Evolutionary conservation across 2,797 vertebrate species (phyloP).

Genomic region (Rhynchonycteris naso): DNA sequence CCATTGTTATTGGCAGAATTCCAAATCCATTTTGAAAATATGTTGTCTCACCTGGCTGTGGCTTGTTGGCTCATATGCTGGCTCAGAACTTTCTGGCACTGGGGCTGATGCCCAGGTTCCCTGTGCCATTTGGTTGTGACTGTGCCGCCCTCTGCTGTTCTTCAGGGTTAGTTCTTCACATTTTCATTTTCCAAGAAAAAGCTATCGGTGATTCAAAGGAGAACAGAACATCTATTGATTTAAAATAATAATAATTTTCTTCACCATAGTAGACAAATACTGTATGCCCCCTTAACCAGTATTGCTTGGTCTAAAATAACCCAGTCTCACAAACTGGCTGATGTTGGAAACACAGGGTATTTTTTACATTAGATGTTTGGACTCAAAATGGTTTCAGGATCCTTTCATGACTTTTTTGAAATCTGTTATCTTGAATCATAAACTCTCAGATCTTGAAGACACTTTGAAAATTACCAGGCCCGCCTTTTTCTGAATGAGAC

Average conservation of each 20-base stretch:
- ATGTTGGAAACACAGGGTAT: neutral
- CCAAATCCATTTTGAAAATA: neutral
- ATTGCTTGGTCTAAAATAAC: neutral
- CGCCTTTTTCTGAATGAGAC: neutral
- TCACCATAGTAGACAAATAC: neutral
- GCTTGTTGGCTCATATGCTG: neutral
- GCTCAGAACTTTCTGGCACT: neutral
- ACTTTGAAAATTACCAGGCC: constrained; percentile 1
- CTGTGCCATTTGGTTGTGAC: constrained; percentile 61
- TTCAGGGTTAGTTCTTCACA: neutral
- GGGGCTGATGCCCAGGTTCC: neutral
- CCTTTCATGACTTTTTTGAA: neutral
- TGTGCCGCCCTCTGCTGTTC: constrained; percentile 76
- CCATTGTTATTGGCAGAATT: neutral
- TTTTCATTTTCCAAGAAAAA: constrained; percentile 35
- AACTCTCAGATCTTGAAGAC: constrained; percentile 5
- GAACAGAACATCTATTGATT: neutral
- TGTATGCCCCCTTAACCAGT: neutral
- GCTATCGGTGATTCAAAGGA: neutral
- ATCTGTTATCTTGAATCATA: constrained; percentile 3
- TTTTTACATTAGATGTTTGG: neutral
- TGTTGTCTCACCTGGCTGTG: neutral
- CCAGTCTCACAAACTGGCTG: neutral
- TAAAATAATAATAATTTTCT: neutral
- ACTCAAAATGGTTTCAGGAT: neutral